Percentiles rank a stretch among this genome's conserved stretches.
These are phyloP conservation scores for Mythimna loreyi DNA, from an alignment of 2,888 invertebrate genomes.

Conservation along the genomic window DNA sequence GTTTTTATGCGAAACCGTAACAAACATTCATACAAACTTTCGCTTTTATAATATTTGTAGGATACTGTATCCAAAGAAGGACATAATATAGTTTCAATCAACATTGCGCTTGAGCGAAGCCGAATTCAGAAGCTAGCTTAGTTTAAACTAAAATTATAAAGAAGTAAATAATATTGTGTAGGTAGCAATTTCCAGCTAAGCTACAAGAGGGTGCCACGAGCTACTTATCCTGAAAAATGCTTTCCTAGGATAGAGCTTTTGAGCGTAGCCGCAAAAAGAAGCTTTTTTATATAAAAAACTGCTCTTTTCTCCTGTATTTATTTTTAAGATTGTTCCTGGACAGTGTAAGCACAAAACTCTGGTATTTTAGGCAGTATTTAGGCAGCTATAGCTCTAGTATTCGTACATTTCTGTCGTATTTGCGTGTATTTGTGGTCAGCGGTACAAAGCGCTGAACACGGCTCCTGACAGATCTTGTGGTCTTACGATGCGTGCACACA, in stretches of 20 bases:
- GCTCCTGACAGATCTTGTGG: conserved; percentile 20
- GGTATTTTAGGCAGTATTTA: not conserved
- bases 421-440: conserved; percentile 35
- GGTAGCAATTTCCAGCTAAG: not conserved
- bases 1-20: too few species aligned
- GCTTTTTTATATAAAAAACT: not conserved
- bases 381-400: not conserved
- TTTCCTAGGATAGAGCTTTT: not conserved
- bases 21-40: too few species aligned
- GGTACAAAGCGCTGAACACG: conserved; percentile 5
- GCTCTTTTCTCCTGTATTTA: not conserved
- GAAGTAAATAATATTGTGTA: not conserved
- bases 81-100: not conserved
- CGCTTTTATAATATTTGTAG: too few species aligned
- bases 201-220: not conserved
- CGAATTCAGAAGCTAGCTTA: not conserved
- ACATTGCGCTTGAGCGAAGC: not conserved
- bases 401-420: conserved; percentile 11
- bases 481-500: conserved; percentile 19
- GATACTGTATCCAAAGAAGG: too few species aligned
- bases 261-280: not conserved
- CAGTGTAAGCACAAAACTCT: not conserved
- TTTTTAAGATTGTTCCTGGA: not conserved
- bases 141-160: not conserved
- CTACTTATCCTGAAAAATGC: not conserved